phyloP scores from a whole-genome alignment of 2,888 invertebrate species.

The Flexamia atlantica region DNA sequence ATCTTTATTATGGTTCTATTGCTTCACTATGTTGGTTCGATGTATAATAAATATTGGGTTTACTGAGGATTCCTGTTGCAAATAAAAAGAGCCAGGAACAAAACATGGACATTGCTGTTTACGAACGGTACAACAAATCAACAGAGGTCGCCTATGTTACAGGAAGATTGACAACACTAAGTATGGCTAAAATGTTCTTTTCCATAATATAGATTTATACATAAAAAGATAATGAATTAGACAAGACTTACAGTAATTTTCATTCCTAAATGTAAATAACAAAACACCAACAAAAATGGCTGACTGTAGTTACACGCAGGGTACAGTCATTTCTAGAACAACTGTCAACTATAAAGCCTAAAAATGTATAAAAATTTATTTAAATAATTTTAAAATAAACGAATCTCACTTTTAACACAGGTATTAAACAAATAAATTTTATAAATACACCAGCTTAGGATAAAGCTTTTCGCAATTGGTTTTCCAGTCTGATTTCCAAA shows the following conservation, averaged over 20 bases:
- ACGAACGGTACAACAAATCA: slow-evolving; percentile 58
- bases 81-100: slow-evolving; percentile 35
- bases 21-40: slow-evolving; percentile 51
- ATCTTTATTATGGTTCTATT: slow-evolving; percentile 55
- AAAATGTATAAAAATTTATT: slow-evolving; percentile 46
- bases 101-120: slow-evolving; percentile 43
- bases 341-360: slow-evolving; percentile 55
- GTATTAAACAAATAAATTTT: slow-evolving; percentile 48
- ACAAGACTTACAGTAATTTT: slow-evolving; percentile 60
- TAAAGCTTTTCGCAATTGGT: slow-evolving; percentile 50
- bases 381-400: slow-evolving; percentile 46
- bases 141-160: slow-evolving; percentile 60
- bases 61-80: slow-evolving; percentile 34
- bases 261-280: slow-evolving; percentile 58
- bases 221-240: slow-evolving; percentile 61
- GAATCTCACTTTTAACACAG: slow-evolving; percentile 51
- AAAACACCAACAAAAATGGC: slow-evolving; percentile 42
- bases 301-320: slow-evolving; percentile 32
- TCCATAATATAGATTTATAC: slow-evolving; percentile 61
- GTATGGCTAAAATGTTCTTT: slow-evolving; percentile 60
- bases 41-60: slow-evolving; percentile 47
- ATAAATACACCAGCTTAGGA: slow-evolving; percentile 52
- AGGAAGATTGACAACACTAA: slow-evolving; percentile 64
- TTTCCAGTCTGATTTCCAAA: slow-evolving; percentile 55
- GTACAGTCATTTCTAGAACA: slow-evolving; percentile 46